Percentiles rank a stretch among this genome's conserved stretches.
Conservation (phyloP, 2,113 vertebrate species). For the zebrafish (Danio rerio) region GRCz12tu NC_133185.1:26379501-26380000, state of each 20-base stretch:
- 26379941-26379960: not conserved
- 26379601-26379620: not conserved
- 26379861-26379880: too few species aligned
- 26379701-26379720: conserved; percentile 41
- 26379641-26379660: conserved; percentile 42
- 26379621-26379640: conserved; percentile 35
- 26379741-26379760: conserved; percentile 32
- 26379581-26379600: conserved; percentile 11
- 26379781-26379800: not conserved
- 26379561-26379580: not conserved
- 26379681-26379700: conserved; percentile 44
- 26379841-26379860: not conserved
- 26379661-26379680: conserved; percentile 34
- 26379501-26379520: too few species aligned
- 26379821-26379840: not conserved
- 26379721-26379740: conserved; percentile 25
- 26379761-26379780: conserved; percentile 19
- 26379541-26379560: not conserved
- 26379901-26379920: not conserved
- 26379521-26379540: too few species aligned
- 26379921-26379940: too few species aligned
- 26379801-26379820: not conserved
- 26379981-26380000: not conserved
- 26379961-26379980: not conserved
- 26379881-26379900: not conserved